Conservation (phyloP, 1,140 invertebrate genomes). For the Rhopalosiphum padi region DNA sequence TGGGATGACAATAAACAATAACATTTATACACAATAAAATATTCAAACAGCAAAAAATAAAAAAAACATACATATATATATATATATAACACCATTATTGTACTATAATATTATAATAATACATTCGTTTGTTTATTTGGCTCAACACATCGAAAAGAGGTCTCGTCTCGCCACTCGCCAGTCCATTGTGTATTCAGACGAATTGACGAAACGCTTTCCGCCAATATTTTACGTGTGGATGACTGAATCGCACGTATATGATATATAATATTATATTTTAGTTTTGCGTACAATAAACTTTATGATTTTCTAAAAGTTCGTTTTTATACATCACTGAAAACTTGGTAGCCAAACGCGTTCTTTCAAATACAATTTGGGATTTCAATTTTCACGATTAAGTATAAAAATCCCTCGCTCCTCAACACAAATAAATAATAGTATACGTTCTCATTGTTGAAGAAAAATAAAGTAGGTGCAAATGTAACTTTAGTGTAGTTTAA, state of each 20-base stretch:
- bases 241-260: background rate
- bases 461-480: background rate
- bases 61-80: background rate
- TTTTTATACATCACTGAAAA: conserved; percentile 1
- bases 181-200: background rate
- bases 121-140: background rate
- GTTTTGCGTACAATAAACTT: conserved; percentile 3
- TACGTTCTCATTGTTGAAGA: background rate
- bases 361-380: background rate
- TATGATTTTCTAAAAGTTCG: conserved; percentile 12
- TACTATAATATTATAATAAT: background rate
- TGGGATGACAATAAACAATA: background rate
- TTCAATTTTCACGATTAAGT: background rate
- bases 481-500: background rate
- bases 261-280: background rate
- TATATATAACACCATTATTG: background rate
- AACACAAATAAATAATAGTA: background rate
- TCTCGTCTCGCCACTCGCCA: background rate
- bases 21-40: background rate
- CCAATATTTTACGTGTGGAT: conserved; percentile 3
- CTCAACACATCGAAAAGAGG: background rate
- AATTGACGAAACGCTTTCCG: background rate
- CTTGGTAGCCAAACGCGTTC: background rate
- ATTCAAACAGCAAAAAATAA: background rate
- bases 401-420: background rate